Base-by-base conservation (phyloP, 35 echinoderm and acorn worm genomes). In the Eucidaris tribuloides region DNA sequence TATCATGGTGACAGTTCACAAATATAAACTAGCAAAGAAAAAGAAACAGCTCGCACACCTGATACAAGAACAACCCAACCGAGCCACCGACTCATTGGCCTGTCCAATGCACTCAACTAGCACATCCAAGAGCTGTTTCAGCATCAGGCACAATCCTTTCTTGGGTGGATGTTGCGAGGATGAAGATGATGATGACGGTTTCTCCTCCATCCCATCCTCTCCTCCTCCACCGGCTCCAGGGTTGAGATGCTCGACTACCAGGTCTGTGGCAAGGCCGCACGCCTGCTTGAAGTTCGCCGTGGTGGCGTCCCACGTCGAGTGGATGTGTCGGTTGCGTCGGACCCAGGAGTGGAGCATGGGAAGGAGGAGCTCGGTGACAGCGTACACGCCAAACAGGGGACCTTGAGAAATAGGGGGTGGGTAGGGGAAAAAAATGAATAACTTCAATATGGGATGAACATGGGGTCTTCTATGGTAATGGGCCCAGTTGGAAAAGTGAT, bases 341-440 rank as follows among this genome's bases (percentile, higher is more conserved):
- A 99, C 96, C 96, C 96, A 93, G 13, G 87, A 93, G 60, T 92
- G 90, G 49, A 99, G 46, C 96, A 99, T 99, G 49, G 96, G 96
- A 17, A 99, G 76, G 42, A 99, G 87, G 42, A 99, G 87, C 58
- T 99, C 87, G 5, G 96, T 87, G 34, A 93, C 84, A 57, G 96
- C 82, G 71, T 87, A 98, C 20, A 99, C 82, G 30, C 91, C 96
- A 84, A 98, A 93, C 34, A 86, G 82, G 28, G 87, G 82, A 18
- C 90, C 95, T 98, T n/a, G n/a, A n/a, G 78, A 27, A 31, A 29
- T 31, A 45, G 17, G 28, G 34, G 81, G 38, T 49, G 50, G 11
- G 46, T 55, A 11, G 22, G n/a, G n/a, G n/a, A n/a, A n/a, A n/a
- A n/a, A n/a, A n/a, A n/a, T n/a, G n/a, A n/a, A n/a, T n/a, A n/a